A percentile compares a stretch with the other conserved stretches of the same genome.
Conservation (phyloP, 2,888 invertebrate species). For the Melangyna quadrimaculata region DNA sequence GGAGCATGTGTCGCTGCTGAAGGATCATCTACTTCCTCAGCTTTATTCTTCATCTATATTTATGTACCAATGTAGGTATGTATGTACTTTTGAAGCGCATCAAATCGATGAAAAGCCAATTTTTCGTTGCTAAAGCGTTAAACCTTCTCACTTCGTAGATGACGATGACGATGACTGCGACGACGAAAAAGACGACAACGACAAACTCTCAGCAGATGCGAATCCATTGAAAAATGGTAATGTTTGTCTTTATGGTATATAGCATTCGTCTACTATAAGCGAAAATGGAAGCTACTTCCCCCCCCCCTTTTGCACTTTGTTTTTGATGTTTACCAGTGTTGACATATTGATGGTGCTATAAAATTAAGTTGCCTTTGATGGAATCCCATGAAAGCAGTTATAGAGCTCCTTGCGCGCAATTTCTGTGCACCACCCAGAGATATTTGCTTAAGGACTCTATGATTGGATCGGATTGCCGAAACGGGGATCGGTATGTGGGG, state of each 20-base stretch:
- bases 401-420: slow-evolving; percentile 25
- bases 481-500: too few relatives aligned
- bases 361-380: slow-evolving; percentile 68
- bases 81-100: slow-evolving; percentile 8
- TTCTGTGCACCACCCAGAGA: slow-evolving; percentile 32
- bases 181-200: neutral
- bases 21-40: slow-evolving; percentile 31
- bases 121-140: slow-evolving; percentile 52
- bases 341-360: slow-evolving; percentile 68
- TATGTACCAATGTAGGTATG: neutral
- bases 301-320: slow-evolving; percentile 46
- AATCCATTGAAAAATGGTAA: slow-evolving; percentile 59
- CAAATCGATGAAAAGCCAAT: slow-evolving; percentile 56
- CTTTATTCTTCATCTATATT: slow-evolving; percentile 1
- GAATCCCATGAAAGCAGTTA: slow-evolving; percentile 28
- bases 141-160: slow-evolving; percentile 20
- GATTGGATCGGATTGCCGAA: slow-evolving; percentile 63
- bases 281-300: neutral
- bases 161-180: neutral
- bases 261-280: neutral
- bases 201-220: slow-evolving; percentile 37
- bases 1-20: slow-evolving; percentile 32
- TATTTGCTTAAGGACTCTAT: slow-evolving; percentile 62
- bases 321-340: slow-evolving; percentile 67
- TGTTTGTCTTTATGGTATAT: slow-evolving; percentile 51